These are phyloP conservation scores for Notoglanidium macrostoma DNA, from an alignment of 2,797 vertebrate species.

Conservation along the genomic window DNA sequence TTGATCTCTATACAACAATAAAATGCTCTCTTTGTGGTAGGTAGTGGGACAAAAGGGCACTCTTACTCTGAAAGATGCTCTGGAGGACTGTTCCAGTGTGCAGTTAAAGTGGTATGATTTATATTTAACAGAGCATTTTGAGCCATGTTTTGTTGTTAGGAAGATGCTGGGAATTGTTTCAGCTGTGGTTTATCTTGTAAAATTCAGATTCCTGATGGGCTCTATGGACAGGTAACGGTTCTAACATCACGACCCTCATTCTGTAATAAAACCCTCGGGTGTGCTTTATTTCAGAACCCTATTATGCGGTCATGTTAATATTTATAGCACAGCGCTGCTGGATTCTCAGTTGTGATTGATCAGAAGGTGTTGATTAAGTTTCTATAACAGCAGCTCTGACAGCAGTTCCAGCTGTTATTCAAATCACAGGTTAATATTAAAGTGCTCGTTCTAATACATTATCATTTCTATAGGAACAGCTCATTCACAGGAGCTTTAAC, in stretches of 20 bases:
- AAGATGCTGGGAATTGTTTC: not conserved
- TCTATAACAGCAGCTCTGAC: not conserved
- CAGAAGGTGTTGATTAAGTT: not conserved
- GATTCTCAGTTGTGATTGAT: not conserved
- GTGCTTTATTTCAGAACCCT: not conserved
- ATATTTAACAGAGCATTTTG: constrained; percentile 3
- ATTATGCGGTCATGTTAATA: not conserved
- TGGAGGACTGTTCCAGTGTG: not conserved
- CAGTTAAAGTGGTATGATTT: not conserved
- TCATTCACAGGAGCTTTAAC: too few species aligned
- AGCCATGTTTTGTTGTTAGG: not conserved
- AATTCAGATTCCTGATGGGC: not conserved
- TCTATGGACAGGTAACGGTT: not conserved
- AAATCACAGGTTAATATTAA: not conserved
- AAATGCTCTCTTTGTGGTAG: not conserved
- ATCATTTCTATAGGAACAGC: not conserved
- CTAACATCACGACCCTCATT: not conserved
- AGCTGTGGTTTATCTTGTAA: not conserved
- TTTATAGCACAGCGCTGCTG: not conserved
- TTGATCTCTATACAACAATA: not conserved
- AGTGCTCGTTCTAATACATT: not conserved
- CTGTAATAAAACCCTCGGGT: not conserved
- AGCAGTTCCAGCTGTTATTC: not conserved
- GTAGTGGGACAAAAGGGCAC: not conserved
- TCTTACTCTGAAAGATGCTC: not conserved